These are phyloP conservation scores for Callipepla californica DNA, from an alignment of 2,113 vertebrate genomes.

Conservation along the genomic window DNA sequence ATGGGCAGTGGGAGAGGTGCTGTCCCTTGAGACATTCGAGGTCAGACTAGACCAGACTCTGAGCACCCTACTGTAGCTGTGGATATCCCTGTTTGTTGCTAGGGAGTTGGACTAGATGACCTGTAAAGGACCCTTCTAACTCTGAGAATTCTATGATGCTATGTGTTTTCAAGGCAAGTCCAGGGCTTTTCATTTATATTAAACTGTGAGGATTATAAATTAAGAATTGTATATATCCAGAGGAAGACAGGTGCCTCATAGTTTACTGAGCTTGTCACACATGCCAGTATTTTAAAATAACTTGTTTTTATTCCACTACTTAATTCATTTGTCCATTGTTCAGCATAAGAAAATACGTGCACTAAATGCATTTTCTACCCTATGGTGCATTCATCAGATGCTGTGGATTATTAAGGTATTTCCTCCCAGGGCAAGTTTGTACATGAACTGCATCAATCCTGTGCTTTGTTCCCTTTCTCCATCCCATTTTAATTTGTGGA, in stretches of 20 bases:
- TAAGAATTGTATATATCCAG: background rate
- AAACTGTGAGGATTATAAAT: background rate
- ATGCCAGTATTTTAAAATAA: constrained; percentile 42
- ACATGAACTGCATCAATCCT: constrained; percentile 50
- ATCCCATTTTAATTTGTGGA: constrained; percentile 54
- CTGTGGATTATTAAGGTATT: background rate
- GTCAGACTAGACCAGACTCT: too few species aligned
- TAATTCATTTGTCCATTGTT: constrained; percentile 27
- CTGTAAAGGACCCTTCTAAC: too few species aligned
- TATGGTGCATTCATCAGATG: background rate
- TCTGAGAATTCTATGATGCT: too few species aligned
- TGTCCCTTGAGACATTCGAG: too few species aligned
- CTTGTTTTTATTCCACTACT: constrained; percentile 29
- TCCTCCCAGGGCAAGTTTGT: constrained; percentile 42
- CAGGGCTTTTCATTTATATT: background rate
- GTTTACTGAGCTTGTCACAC: background rate
- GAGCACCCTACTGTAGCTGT: too few species aligned
- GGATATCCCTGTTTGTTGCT: too few species aligned
- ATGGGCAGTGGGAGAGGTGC: too few species aligned
- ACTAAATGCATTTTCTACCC: constrained; percentile 40
- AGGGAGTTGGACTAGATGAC: too few species aligned
- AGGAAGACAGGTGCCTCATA: background rate
- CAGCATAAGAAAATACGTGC: background rate
- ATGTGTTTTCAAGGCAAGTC: background rate
- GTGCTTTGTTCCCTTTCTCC: background rate